These are phyloP conservation scores for Leucoraja erinaceus DNA, from an alignment of 2,113 vertebrate species.

Conservation along the genomic window DNA sequence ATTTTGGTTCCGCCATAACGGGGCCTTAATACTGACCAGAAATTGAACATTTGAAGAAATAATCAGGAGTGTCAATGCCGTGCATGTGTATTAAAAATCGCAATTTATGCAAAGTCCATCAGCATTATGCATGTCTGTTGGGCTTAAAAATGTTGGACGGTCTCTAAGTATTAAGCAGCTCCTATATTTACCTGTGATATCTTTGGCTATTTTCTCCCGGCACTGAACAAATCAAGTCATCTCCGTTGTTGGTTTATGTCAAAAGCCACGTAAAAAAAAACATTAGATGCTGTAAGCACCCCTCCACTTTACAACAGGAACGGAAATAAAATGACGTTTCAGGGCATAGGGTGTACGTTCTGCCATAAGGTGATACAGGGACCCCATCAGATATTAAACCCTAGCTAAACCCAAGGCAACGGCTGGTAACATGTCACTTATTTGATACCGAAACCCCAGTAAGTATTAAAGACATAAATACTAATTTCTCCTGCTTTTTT, in stretches of 20 bases:
- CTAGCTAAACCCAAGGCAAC: not conserved
- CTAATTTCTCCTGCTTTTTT: slow-evolving; percentile 28
- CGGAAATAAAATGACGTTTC: slow-evolving; percentile 28
- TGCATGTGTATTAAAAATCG: not conserved
- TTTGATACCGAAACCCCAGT: slow-evolving; percentile 3
- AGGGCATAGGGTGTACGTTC: not conserved
- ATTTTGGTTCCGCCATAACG: not conserved
- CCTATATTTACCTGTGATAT: slow-evolving; percentile 18
- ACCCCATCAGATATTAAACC: not conserved
- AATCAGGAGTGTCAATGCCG: too few relatives aligned
- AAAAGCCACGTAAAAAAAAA: not conserved
- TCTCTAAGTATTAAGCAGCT: not conserved
- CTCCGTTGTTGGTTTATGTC: slow-evolving; percentile 19
- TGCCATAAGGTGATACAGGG: not conserved
- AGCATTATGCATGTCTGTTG: not conserved
- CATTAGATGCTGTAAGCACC: not conserved
- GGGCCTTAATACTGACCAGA: not conserved
- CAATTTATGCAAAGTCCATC: not conserved
- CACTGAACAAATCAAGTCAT: not conserved
- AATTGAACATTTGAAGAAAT: not conserved
- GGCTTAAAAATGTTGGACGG: not conserved
- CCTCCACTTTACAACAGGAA: slow-evolving; percentile 17
- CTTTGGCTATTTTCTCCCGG: not conserved
- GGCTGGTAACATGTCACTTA: not conserved
- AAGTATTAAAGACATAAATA: slow-evolving; percentile 21